phyloP scores from a whole-genome alignment of 2,888 invertebrate genomes.

The Tromatobia lineatoria region DNA sequence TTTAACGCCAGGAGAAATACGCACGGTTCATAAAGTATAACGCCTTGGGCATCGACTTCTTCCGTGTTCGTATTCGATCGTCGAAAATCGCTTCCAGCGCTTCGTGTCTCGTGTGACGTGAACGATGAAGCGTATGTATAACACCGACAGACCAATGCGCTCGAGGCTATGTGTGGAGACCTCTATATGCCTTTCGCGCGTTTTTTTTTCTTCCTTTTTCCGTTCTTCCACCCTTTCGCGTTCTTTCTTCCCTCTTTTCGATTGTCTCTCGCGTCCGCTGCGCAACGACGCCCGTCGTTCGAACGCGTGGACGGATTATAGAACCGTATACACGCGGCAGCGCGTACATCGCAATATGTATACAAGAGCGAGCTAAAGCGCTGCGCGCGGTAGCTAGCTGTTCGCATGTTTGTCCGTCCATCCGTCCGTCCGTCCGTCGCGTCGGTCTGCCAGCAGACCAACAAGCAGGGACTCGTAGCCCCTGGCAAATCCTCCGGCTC shows the following conservation, averaged over 20 bases:
- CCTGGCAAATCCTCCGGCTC: conserved; percentile 35
- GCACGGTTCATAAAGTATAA: background rate
- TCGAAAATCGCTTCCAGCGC: conserved; percentile 4
- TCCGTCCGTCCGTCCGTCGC: conserved; percentile 16
- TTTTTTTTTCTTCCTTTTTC: conserved; percentile 44
- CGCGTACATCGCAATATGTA: conserved; percentile 52
- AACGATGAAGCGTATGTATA: background rate
- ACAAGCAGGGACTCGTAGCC: conserved; percentile 35
- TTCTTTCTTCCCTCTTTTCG: conserved; percentile 35
- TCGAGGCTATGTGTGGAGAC: background rate
- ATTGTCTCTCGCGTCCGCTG: conserved; percentile 45
- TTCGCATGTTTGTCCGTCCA: conserved; percentile 31
- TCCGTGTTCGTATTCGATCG: conserved; percentile 13
- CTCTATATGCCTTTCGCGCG: conserved; percentile 17
- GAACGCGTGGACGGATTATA: conserved; percentile 76
- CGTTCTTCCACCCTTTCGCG: conserved; percentile 44
- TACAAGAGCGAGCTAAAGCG: conserved; percentile 32
- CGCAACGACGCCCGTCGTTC: conserved; percentile 65
- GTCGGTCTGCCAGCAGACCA: conserved; percentile 27
- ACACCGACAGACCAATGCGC: background rate
- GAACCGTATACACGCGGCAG: conserved; percentile 70
- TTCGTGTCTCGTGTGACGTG: conserved; percentile 5
- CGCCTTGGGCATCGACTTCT: background rate
- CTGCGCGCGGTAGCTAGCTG: conserved; percentile 9
- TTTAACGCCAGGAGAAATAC: background rate